Evolutionary conservation across 2,888 invertebrate species (phyloP).

Genomic region (Drosophila nigricruria): DNA sequence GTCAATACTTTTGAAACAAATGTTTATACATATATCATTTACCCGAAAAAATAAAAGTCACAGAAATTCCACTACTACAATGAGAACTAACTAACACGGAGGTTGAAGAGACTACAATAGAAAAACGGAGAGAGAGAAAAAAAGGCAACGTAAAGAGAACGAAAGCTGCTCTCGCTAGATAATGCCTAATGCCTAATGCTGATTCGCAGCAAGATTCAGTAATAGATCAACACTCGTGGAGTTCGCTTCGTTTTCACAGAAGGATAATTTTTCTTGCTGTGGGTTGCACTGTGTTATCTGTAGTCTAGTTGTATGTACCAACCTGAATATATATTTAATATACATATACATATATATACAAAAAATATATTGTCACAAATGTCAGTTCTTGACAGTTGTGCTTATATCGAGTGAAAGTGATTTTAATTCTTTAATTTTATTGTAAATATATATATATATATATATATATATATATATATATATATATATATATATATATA

Average conservation of each 20-base stretch:
- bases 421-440: not conserved
- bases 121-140: not conserved
- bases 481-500: not conserved
- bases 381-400: too few relatives aligned
- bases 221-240: slow-evolving; percentile 80
- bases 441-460: not conserved
- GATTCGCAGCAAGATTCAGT: slow-evolving; percentile 46
- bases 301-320: slow-evolving; percentile 72
- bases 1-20: not conserved
- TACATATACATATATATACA: slow-evolving; percentile 9
- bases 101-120: not conserved
- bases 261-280: slow-evolving; percentile 56
- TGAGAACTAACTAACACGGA: not conserved
- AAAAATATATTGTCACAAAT: slow-evolving; percentile 11
- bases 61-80: not conserved
- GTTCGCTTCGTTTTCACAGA: slow-evolving; percentile 74
- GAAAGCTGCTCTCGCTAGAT: not conserved
- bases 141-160: slow-evolving; percentile 1
- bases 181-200: not conserved
- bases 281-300: slow-evolving; percentile 61
- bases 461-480: not conserved
- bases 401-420: slow-evolving; percentile 35
- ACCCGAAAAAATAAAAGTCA: not conserved
- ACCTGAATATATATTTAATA: slow-evolving; percentile 20
- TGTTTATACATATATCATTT: not conserved